Base-by-base conservation (phyloP, 2,113 vertebrate species). In the Telmatochromis sp. region DNA sequence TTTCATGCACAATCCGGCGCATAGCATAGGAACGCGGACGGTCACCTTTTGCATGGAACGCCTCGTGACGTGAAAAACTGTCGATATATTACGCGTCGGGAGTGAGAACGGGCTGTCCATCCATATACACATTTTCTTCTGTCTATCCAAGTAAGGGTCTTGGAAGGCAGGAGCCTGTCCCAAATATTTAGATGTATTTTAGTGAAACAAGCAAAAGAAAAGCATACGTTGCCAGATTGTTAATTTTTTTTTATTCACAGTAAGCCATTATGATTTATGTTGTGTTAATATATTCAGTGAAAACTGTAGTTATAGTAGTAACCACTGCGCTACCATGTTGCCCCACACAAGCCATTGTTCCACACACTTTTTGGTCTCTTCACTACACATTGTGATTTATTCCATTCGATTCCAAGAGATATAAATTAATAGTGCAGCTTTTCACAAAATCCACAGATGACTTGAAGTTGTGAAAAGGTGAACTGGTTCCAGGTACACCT, bases 51-150 rank as follows among this genome's bases (percentile, higher is more conserved):
- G 0, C 55, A 28, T 28, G 3, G 55, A 28, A 58, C 1, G 1
- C 5, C 55, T 58, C 7, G 7, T 0, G 4, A 58, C 7, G 13
- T 57, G 7, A 57, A 0, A 57, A 57, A 57, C 1, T 7, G 23
- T 57, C 0, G 7, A 1, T 26, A 14, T 60, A 6, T 6, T 19
- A 60, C 8, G 1, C 1, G 0, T 31, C 2, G 0, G 57, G 15
- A 2, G 57, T 33, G 5, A 60, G 3, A 60, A 60, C 1, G 1
- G 15, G 28, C 15, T 63, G 28, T 63, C 60, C n/a, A n/a, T n/a
- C n/a, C n/a, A n/a, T n/a, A n/a, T n/a, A n/a, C n/a, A n/a, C n/a
- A n/a, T n/a, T n/a, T n/a, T n/a, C n/a, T n/a, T n/a, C n/a, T n/a
- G n/a, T n/a, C n/a, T n/a, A 68, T 40, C 35, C 33, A 68, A 68